Percentiles rank a stretch among this genome's conserved stretches.
Evolutionary conservation across 2,797 vertebrate species (phyloP).

Genomic region (Kryptopterus vitreolus): DNA sequence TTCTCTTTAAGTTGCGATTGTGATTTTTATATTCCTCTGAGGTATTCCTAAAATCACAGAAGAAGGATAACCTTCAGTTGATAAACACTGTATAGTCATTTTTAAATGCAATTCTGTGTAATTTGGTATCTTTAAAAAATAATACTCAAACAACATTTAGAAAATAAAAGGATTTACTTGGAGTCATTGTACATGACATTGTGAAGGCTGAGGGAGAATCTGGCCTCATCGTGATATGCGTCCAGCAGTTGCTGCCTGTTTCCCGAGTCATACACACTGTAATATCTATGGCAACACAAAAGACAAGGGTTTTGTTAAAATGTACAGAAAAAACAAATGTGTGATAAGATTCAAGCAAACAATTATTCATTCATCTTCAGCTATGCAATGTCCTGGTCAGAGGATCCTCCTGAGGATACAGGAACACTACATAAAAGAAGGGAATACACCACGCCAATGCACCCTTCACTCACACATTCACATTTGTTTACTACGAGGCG

Average conservation of each 20-base stretch:
- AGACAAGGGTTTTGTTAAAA: constrained; percentile 74
- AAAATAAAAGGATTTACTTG: constrained; percentile 66
- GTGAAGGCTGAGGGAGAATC: constrained; percentile 85
- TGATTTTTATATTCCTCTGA: constrained; percentile 85
- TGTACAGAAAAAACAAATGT: neutral
- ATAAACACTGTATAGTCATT: neutral
- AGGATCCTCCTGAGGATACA: neutral
- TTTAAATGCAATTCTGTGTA: neutral
- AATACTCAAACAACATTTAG: neutral
- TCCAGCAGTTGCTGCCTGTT: constrained; percentile 86
- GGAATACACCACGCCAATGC: neutral
- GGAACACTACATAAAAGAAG: neutral
- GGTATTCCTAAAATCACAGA: constrained; percentile 69
- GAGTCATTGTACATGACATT: constrained; percentile 74
- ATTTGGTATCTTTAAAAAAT: neutral
- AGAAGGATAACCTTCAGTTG: neutral
- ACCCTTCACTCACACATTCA: neutral
- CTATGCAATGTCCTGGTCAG: neutral
- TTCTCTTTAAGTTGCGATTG: constrained; percentile 84
- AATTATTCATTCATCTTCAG: neutral
- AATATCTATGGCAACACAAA: constrained; percentile 70
- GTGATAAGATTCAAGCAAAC: neutral
- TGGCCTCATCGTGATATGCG: constrained; percentile 88
- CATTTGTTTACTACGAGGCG: neutral
- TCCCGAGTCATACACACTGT: constrained; percentile 85